Percentiles rank a stretch among this genome's conserved stretches.
Conservation (phyloP, 53 echinoderm and acorn worm genomes). For the Apostichopus leukothele region DNA sequence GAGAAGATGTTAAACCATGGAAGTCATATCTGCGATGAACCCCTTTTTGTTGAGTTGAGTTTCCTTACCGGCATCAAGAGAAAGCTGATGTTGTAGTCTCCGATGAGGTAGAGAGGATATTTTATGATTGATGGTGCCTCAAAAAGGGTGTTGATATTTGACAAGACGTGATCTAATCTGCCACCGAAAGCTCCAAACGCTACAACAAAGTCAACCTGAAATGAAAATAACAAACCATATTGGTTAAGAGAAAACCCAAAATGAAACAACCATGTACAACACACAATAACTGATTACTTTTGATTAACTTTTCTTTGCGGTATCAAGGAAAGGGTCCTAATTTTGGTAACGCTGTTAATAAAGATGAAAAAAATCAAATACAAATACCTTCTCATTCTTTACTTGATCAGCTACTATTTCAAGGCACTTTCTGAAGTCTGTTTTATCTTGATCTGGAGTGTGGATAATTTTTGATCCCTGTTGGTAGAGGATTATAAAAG, state of each 20-base stretch:
- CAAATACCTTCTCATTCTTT: not conserved
- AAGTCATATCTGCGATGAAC: no score
- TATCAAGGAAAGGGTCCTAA: no score
- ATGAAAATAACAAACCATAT: not conserved
- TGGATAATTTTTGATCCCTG: conserved; percentile 69
- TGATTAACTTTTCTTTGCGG: no score
- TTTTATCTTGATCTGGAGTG: conserved; percentile 77
- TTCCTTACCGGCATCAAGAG: conserved; percentile 73
- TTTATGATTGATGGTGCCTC: conserved; percentile 53
- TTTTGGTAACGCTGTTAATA: no score
- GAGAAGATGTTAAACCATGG: no score
- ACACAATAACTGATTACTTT: no score
- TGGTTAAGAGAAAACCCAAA: no score
- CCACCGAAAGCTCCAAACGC: conserved; percentile 86
- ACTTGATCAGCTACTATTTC: conserved; percentile 46
- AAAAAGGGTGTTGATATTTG: conserved; percentile 82
- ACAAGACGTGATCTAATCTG: conserved; percentile 74
- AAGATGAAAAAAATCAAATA: not conserved
- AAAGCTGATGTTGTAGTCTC: conserved; percentile 65
- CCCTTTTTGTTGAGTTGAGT: not conserved
- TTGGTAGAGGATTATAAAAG: no score
- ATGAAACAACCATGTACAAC: not conserved
- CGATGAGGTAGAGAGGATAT: conserved; percentile 74
- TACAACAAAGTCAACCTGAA: conserved; percentile 77
- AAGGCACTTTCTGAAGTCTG: conserved; percentile 91